A percentile compares a stretch with the other conserved stretches of the same genome.
Conservation (phyloP, 2,888 invertebrate species). For the Gibbula magus region DNA sequence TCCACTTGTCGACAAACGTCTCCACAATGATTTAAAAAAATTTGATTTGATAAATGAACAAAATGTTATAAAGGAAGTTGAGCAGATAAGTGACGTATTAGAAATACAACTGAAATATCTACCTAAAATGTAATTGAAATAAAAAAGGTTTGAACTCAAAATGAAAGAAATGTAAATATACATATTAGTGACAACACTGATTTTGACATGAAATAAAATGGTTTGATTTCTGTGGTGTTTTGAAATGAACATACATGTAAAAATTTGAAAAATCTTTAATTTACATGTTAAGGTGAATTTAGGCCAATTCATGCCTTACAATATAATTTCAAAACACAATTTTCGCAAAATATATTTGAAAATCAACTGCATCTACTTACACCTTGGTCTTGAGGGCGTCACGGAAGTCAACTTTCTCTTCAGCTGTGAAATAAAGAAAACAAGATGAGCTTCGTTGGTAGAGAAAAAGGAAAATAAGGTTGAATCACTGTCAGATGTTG, state of each 20-base stretch:
- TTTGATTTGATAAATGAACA: neutral
- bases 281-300: too few relatives aligned
- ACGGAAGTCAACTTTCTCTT: constrained; percentile 62
- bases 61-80: neutral
- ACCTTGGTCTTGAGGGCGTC: constrained; percentile 62
- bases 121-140: too few relatives aligned
- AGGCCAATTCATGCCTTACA: neutral
- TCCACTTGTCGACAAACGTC: neutral
- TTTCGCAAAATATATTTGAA: neutral
- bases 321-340: neutral
- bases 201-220: too few relatives aligned
- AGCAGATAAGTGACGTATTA: neutral
- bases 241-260: too few relatives aligned
- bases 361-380: constrained; percentile 47
- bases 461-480: too few relatives aligned
- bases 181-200: too few relatives aligned
- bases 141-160: too few relatives aligned
- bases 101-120: too few relatives aligned
- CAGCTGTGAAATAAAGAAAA: constrained; percentile 35
- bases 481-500: too few relatives aligned
- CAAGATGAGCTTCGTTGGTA: neutral
- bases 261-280: too few relatives aligned
- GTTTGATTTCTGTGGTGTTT: too few relatives aligned
- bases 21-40: neutral
- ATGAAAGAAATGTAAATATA: too few relatives aligned